Base-by-base conservation (phyloP, 1,140 invertebrate genomes). In the Drosophila biarmipes region DNA sequence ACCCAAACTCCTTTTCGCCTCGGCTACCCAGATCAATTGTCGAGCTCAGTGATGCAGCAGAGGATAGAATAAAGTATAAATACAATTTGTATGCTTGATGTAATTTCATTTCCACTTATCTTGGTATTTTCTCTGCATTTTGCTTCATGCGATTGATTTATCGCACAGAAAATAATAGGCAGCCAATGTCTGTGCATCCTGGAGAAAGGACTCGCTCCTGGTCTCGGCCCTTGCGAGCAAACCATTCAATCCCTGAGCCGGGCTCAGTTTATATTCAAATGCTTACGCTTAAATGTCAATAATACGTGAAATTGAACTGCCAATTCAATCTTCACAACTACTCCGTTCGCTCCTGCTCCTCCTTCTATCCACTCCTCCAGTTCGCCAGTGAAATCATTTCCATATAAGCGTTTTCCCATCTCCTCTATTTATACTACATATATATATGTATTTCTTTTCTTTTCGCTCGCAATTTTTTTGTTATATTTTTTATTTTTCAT, bases 251-350 rank as follows among this genome's bases (percentile, higher is more conserved):
- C 61, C 68, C 53, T 56, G 76, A 68, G 75, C 71, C 57, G 69
- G 48, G 42, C 55, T 61, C 75, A 71, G 55, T 74, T 78, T 69
- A 84, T 81, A 81, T 81, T 58, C 73, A 66, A 75, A 78, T 87
- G 78, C 78, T 73, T 58, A 69, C 62, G 73, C 64, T 89, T 84
- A 80, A 89, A 84, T 89, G 84, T 89, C 84, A 89, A 89, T 89
- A 89, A 89, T 80, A 90, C 80, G 84, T 89, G 85, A 89, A 89
- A 89, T 89, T 89, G 84, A 89, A 89, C 84, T 89, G 84, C 84
- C 85, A 89, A 89, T 82, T 89, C 79, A 84, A 89, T 87, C 67
- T 89, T 58, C 63, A 64, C 78, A 66, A 72, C 53, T 72, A 64
- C 57, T 77, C 51, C 56, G 51, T 46, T 64, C 37, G 42, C 35